Percentiles rank a stretch among this genome's conserved stretches.
Conservation (phyloP, 2,113 vertebrate genomes). For the Solea senegalensis region DNA sequence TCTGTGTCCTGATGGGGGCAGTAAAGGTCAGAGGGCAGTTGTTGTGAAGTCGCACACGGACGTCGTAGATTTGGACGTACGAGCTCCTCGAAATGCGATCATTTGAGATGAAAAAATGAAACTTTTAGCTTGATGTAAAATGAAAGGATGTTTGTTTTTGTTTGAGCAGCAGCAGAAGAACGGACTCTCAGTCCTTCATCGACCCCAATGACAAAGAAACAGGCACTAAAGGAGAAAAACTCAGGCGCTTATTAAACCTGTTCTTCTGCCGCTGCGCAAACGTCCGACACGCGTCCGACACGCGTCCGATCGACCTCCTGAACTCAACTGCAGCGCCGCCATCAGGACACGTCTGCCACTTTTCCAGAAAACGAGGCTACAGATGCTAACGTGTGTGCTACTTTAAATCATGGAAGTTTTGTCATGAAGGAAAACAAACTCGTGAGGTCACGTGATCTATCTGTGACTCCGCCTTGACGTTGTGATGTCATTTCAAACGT, state of each 20-base stretch:
- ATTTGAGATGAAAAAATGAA: too few species aligned
- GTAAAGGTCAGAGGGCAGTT: constrained; percentile 1
- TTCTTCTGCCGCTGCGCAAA: constrained; percentile 6
- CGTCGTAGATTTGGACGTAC: not conserved
- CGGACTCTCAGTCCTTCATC: not conserved
- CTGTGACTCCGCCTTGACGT: not conserved
- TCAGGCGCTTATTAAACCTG: constrained; percentile 31
- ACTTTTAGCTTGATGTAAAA: too few species aligned
- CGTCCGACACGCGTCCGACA: not conserved
- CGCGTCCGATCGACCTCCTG: not conserved
- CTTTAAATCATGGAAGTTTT: not conserved
- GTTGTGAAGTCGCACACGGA: not conserved
- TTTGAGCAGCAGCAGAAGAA: constrained; percentile 4
- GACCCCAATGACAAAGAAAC: constrained; percentile 30
- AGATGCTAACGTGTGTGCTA: not conserved
- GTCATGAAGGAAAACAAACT: not conserved
- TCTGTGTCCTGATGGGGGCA: not conserved
- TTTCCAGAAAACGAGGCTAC: not conserved
- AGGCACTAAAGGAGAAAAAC: constrained; percentile 22
- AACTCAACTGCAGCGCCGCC: not conserved
- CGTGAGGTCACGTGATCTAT: not conserved
- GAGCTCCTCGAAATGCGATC: too few species aligned
- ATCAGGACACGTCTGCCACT: not conserved
- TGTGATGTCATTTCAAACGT: too few species aligned
- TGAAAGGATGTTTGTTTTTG: not conserved